A percentile compares a stretch with the other conserved stretches of the same genome.
Evolutionary conservation across 2,888 invertebrate species (phyloP).

Genomic region (Epirrita christyi): DNA sequence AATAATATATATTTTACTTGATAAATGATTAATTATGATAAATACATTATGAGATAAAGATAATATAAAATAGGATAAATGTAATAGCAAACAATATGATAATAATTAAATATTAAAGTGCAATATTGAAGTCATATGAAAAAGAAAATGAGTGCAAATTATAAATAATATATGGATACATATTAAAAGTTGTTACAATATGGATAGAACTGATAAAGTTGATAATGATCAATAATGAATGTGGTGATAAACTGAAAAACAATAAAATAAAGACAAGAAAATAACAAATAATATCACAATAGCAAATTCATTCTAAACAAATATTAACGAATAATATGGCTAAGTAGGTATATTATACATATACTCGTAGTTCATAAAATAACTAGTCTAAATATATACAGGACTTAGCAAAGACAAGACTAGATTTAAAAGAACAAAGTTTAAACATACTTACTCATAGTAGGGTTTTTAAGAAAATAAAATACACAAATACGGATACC

Average conservation of each 20-base stretch:
- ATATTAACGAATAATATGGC: slow-evolving; percentile 38
- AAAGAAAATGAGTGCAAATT: slow-evolving; percentile 26
- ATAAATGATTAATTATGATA: slow-evolving; percentile 1
- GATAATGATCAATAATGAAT: slow-evolving; percentile 10
- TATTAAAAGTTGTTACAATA: slow-evolving; percentile 1
- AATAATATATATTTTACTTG: slow-evolving; percentile 19
- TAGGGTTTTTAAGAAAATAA: slow-evolving; percentile 59
- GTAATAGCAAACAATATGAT: slow-evolving; percentile 7
- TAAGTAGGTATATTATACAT: slow-evolving; percentile 27
- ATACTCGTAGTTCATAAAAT: slow-evolving; percentile 31
- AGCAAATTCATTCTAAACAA: slow-evolving; percentile 40
- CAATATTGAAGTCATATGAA: slow-evolving; percentile 22
- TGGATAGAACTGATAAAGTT: slow-evolving; percentile 5
- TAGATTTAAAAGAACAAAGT: slow-evolving; percentile 59
- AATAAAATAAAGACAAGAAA: slow-evolving; percentile 14
- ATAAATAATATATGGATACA: background rate
- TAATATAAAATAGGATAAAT: slow-evolving; percentile 11
- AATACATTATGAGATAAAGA: background rate
- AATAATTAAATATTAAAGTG: slow-evolving; percentile 5
- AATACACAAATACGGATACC: slow-evolving; percentile 82
- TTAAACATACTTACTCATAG: slow-evolving; percentile 45
- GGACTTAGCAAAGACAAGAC: slow-evolving; percentile 67
- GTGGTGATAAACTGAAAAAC: slow-evolving; percentile 16
- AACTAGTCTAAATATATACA: slow-evolving; percentile 48
- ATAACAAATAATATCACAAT: slow-evolving; percentile 41